Percentiles rank a stretch among this genome's conserved stretches.
Evolutionary conservation across 30 jellyfish, hydroid and myxozoan genomes (phyloP).

Genomic region (Aurelia aurita complex sp. Pacific): DNA sequence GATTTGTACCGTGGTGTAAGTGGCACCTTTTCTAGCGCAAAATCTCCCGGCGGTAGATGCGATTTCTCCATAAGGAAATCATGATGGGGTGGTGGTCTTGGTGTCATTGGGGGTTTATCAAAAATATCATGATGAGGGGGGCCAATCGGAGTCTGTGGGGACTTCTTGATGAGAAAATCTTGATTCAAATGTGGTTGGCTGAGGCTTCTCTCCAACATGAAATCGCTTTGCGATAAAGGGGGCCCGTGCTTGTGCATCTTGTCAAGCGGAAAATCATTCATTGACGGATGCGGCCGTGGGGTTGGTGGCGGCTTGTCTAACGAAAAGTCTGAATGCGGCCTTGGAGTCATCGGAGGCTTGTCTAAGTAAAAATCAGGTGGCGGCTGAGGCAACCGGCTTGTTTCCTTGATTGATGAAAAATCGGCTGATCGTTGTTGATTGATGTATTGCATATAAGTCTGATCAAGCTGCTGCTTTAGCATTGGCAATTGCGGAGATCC

Average conservation of each 20-base stretch:
- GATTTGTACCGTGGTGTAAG: constrained; percentile 39
- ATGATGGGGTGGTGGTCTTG: constrained; percentile 42
- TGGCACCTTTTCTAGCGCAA: constrained; percentile 50
- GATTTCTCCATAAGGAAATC: constrained; percentile 63
- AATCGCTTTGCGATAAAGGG: constrained; percentile 34
- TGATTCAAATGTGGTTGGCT: constrained; percentile 64
- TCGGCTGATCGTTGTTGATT: constrained; percentile 58
- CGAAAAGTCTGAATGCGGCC: constrained; percentile 58
- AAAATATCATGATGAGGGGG: constrained; percentile 58
- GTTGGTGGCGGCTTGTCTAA: constrained; percentile 65
- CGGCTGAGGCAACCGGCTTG: constrained; percentile 28
- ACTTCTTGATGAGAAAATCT: constrained; percentile 49
- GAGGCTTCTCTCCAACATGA: constrained; percentile 35
- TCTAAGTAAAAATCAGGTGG: constrained; percentile 56
- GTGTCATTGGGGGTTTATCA: constrained; percentile 58
- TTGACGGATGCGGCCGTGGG: constrained; percentile 57
- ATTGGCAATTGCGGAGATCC: constrained; percentile 36
- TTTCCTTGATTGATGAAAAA: constrained; percentile 35
- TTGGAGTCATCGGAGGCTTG: constrained; percentile 71
- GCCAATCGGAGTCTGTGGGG: constrained; percentile 60
- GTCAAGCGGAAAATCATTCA: constrained; percentile 41
- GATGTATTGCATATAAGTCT: constrained; percentile 44
- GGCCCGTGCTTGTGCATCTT: constrained; percentile 23
- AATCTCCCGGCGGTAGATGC: constrained; percentile 40
- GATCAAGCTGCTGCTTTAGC: constrained; percentile 58